These are phyloP conservation scores for Glaucomys volans DNA, from an alignment of 2,113 vertebrate species.

Conservation along the genomic window DNA sequence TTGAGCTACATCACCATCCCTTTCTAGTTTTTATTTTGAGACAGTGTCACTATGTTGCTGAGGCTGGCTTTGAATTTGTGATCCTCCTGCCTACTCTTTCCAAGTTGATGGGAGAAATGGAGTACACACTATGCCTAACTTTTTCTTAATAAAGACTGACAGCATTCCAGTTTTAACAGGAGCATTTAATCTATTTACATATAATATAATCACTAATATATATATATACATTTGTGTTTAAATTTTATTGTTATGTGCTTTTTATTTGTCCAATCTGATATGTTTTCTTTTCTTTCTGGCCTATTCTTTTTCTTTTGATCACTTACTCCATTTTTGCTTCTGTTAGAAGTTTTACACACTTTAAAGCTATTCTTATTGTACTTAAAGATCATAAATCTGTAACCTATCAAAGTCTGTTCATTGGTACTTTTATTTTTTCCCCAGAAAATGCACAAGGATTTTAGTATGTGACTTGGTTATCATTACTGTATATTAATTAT, in stretches of 20 bases:
- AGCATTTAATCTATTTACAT: neutral
- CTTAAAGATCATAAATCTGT: slow-evolving; percentile 26
- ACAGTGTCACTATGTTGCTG: too few relatives aligned
- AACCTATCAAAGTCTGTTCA: neutral
- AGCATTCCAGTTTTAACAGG: neutral
- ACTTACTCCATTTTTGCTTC: neutral
- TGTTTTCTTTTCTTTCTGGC: neutral
- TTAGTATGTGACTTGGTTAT: neutral
- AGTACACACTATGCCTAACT: neutral
- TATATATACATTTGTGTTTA: neutral
- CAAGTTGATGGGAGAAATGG: too few relatives aligned
- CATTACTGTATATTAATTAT: neutral
- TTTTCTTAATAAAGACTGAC: neutral
- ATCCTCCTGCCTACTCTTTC: too few relatives aligned
- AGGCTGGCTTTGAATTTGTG: too few relatives aligned
- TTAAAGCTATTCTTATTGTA: neutral
- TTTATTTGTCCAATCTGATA: slow-evolving; percentile 14
- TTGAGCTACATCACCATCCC: too few relatives aligned
- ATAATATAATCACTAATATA: slow-evolving; percentile 16
- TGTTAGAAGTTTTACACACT: neutral
- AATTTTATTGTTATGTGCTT: slow-evolving; percentile 18
- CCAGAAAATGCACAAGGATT: neutral
- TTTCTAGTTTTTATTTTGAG: too few relatives aligned
- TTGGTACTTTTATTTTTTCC: neutral
- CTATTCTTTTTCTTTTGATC: slow-evolving; percentile 27